A percentile compares a stretch with the other conserved stretches of the same genome.
Conservation (phyloP, 2,888 invertebrate species). For the Phlogophora meticulosa region DNA sequence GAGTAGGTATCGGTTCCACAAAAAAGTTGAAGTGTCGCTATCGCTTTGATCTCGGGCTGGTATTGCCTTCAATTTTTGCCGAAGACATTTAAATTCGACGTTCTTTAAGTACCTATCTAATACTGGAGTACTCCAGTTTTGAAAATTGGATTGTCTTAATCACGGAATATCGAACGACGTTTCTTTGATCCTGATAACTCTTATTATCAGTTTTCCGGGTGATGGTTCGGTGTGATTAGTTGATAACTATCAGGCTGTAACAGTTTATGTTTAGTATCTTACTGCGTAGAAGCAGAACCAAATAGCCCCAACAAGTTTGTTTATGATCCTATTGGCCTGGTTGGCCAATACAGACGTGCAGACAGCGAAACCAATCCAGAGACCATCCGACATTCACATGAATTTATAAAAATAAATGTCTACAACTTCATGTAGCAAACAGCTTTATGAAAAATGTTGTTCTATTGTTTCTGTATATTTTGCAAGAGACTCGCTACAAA, state of each 20-base stretch:
- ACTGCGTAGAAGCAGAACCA: not conserved
- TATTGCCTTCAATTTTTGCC: constrained; percentile 76
- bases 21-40: constrained; percentile 79
- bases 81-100: constrained; percentile 77
- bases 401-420: constrained; percentile 51
- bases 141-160: constrained; percentile 75
- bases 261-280: not conserved
- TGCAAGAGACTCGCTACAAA: constrained; percentile 37
- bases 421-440: constrained; percentile 42
- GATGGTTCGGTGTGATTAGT: constrained; percentile 20
- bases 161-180: constrained; percentile 55
- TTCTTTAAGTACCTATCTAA: constrained; percentile 70
- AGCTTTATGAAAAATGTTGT: constrained; percentile 51
- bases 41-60: constrained; percentile 78
- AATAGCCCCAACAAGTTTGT: not conserved
- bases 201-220: constrained; percentile 37
- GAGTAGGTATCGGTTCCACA: constrained; percentile 79
- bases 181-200: constrained; percentile 56
- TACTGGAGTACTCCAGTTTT: constrained; percentile 67
- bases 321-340: constrained; percentile 13
- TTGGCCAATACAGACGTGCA: constrained; percentile 3
- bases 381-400: constrained; percentile 40
- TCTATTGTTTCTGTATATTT: constrained; percentile 46
- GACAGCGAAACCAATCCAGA: constrained; percentile 39
- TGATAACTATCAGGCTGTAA: constrained; percentile 22